These are phyloP conservation scores for Platycheirus albimanus DNA, from an alignment of 2,888 invertebrate species.

Conservation along the genomic window DNA sequence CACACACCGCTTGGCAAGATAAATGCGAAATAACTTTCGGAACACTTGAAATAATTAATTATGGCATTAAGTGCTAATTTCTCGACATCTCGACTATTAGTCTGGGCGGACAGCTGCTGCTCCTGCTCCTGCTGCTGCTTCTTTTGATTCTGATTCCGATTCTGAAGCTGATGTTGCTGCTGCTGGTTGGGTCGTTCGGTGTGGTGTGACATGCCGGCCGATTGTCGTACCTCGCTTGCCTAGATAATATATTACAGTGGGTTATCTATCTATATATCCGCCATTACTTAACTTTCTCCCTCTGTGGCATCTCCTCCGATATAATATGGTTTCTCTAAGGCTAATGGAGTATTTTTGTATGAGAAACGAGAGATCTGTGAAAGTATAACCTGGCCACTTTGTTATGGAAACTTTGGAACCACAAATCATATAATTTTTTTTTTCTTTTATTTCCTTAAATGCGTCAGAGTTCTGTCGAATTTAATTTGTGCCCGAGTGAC, in stretches of 20 bases:
- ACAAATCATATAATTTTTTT: constrained; percentile 65
- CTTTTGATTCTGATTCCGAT: neutral
- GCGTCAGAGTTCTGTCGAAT: constrained; percentile 67
- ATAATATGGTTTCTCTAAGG: neutral
- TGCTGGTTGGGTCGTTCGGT: too few relatives aligned
- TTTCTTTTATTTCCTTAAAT: neutral
- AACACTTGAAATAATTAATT: constrained; percentile 75
- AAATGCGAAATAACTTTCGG: constrained; percentile 73
- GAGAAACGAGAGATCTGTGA: constrained; percentile 27
- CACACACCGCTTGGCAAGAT: constrained; percentile 62
- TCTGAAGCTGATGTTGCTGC: constrained; percentile 18
- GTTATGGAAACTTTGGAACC: too few relatives aligned
- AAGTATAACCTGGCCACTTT: constrained; percentile 58
- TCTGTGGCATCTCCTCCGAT: too few relatives aligned
- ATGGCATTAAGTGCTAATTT: constrained; percentile 75
- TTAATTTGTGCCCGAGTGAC: constrained; percentile 65
- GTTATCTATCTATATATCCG: constrained; percentile 21
- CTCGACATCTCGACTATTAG: constrained; percentile 74
- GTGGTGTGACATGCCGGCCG: constrained; percentile 24
- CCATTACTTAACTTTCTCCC: constrained; percentile 30
- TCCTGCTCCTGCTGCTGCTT: too few relatives aligned
- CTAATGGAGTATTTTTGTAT: constrained; percentile 15
- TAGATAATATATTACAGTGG: constrained; percentile 2
- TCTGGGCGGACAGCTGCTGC: constrained; percentile 73
- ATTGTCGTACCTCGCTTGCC: constrained; percentile 42